Evolutionary conservation across 1,140 invertebrate species (phyloP), one percentile per base, ranked within the genome.

Genomic region (Oreohelix idahoensis): DNA sequence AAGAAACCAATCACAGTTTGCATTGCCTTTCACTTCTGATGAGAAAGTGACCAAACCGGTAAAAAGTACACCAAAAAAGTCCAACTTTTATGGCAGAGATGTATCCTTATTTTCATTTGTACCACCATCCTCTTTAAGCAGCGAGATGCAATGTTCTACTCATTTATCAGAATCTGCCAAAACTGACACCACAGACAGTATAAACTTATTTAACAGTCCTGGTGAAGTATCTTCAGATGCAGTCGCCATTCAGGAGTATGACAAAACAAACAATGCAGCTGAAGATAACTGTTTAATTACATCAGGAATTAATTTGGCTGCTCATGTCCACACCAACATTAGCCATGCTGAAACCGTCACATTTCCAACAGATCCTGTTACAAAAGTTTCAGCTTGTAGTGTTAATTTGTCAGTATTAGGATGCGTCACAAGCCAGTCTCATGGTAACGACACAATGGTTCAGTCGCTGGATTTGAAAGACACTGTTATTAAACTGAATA

Each of bases 21-120:
- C 11, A 35, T 35, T 66, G 17, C 35, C 53, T 26, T 11, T 69
- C 1, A 49, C 42, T 36, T 53, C 17, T 77, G 26, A 32, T 39
- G 58, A 39, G 2, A 63, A 66, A 36, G 35, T 42, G 11, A 36
- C n/a, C 29, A 74, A 74, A 38, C 51, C 51, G 20, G 26, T 49
- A 35, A 82, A 82, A 63, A 82, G 70, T 23, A 75, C 80, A 17
- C 80, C 80, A 20, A 82, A 82, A 63, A 82, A 82, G 51, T 82
- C 80, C 1, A 82, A 82, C 32, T 82, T 82, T 63, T 82, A 82
- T 58, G 80, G 80, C 2, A 74, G 80, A 75, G 80, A 82, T 75
- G 80, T 71, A 29, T 82, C 80, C 10, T 49, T 74, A 15, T 82
- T 82, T 58, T 82, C 80, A n/a, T 74, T 82, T 63, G n/a, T 51